Evolutionary conservation across 2,888 invertebrate genomes (phyloP).

Genomic region (Athetis lepigone): DNA sequence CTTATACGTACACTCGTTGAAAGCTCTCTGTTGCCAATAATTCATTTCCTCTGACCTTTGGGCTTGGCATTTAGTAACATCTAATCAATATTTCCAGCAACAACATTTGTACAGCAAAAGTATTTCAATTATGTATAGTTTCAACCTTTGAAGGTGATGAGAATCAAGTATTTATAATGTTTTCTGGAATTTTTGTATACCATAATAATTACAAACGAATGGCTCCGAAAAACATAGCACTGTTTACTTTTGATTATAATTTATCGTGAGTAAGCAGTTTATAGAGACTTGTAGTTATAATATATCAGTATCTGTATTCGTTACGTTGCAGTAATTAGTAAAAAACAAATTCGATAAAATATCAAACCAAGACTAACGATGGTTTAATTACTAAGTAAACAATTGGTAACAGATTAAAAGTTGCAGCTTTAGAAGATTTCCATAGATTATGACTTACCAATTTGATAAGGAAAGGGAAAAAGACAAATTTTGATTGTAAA

Average conservation of each 20-base stretch:
- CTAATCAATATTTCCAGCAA: conserved; percentile 49
- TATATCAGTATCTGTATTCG: no score
- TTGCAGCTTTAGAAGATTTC: background rate
- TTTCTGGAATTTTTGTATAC: conserved; percentile 14
- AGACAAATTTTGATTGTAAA: background rate
- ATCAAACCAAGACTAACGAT: no score
- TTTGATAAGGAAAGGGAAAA: conserved; percentile 6
- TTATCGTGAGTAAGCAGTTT: no score
- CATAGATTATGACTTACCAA: background rate
- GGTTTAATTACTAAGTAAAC: background rate
- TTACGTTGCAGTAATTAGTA: no score
- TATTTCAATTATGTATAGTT: conserved; percentile 37
- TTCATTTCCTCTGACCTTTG: conserved; percentile 65
- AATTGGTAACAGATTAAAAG: background rate
- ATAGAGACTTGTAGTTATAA: no score
- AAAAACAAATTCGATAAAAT: no score
- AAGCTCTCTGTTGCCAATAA: conserved; percentile 38
- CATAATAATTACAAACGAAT: background rate
- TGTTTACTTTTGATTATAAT: no score
- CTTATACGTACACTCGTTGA: conserved; percentile 8
- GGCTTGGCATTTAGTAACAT: conserved; percentile 68
- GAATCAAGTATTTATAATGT: conserved; percentile 10
- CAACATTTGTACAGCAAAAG: conserved; percentile 26
- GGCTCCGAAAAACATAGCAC: background rate
- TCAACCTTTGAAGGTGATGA: conserved; percentile 29